Evolutionary conservation across 2,113 vertebrate genomes (phyloP), one percentile per base, ranked within the genome.

Genomic region (Pipa parva): DNA sequence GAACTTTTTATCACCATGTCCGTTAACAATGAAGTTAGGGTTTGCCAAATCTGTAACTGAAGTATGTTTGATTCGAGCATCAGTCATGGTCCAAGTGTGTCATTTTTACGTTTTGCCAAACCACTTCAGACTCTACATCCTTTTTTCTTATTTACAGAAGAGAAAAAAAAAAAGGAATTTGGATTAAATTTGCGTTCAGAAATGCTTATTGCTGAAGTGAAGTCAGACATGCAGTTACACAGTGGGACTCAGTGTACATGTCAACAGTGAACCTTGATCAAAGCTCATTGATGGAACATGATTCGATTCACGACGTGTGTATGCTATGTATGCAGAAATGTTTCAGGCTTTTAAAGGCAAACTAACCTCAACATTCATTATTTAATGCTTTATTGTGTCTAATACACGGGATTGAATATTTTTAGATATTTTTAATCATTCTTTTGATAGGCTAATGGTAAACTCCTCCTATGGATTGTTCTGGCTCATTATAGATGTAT

Each of bases 361-460:
- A n/a, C n/a, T n/a, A n/a, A n/a, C n/a, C n/a, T n/a, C n/a, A n/a
- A n/a, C n/a, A n/a, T n/a, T n/a, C 11, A 33, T 7, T 7, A 69
- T 80, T 77, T 81, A 51, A 78, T 0, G 2, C 58, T 80, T 74
- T 65, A 84, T 75, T 72, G 81, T 78, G 80, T n/a, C n/a, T n/a
- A n/a, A n/a, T n/a, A n/a, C n/a, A n/a, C n/a, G n/a, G n/a, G n/a
- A n/a, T n/a, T n/a, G n/a, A n/a, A n/a, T n/a, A n/a, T n/a, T n/a
- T n/a, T n/a, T n/a, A n/a, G n/a, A n/a, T n/a, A n/a, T n/a, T n/a
- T n/a, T n/a, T n/a, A n/a, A n/a, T n/a, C n/a, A n/a, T n/a, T n/a
- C n/a, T n/a, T n/a, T n/a, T n/a, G n/a, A n/a, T n/a, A n/a, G n/a
- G n/a, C n/a, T n/a, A n/a, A n/a, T n/a, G n/a, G n/a, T n/a, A n/a